Evolutionary conservation across 2,797 vertebrate genomes (phyloP).

Genomic region (Merluccius polli): DNA sequence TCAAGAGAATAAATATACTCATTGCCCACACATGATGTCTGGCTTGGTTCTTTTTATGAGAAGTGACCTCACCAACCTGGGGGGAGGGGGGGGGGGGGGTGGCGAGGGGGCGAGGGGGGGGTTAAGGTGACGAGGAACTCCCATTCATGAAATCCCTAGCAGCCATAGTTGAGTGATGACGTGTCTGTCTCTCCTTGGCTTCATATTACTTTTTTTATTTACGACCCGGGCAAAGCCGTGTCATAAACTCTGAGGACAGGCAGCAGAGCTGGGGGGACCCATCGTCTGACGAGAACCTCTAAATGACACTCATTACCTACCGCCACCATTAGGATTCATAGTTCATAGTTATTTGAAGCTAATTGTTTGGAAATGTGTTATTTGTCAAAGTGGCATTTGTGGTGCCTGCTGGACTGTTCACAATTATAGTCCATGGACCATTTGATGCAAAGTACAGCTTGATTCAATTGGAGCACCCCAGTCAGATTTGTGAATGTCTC

Average conservation of each 20-base stretch:
- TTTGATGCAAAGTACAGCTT: neutral
- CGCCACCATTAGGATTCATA: neutral
- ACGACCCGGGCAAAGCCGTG: neutral
- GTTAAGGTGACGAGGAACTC: slow-evolving; percentile 35
- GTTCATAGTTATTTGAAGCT: slow-evolving; percentile 2
- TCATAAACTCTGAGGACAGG: neutral
- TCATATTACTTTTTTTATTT: slow-evolving; percentile 45
- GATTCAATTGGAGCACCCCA: neutral
- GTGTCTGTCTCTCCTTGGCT: slow-evolving; percentile 24
- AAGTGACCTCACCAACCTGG: slow-evolving; percentile 31
- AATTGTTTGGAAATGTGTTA: neutral
- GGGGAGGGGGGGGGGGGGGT: neutral
- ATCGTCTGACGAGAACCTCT: neutral
- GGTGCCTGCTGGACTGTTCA: neutral
- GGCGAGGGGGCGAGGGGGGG: neutral
- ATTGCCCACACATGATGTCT: slow-evolving; percentile 39
- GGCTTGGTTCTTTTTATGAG: slow-evolving; percentile 46
- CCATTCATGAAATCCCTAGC: slow-evolving; percentile 59
- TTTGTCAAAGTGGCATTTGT: neutral
- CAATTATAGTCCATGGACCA: neutral
- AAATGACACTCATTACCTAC: neutral
- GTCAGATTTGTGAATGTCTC: neutral
- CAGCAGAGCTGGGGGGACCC: neutral
- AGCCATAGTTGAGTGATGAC: slow-evolving; percentile 32
- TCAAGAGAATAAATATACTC: slow-evolving; percentile 65